Base-by-base conservation (phyloP, 2,888 invertebrate genomes). In the Eristalis tenax region DNA sequence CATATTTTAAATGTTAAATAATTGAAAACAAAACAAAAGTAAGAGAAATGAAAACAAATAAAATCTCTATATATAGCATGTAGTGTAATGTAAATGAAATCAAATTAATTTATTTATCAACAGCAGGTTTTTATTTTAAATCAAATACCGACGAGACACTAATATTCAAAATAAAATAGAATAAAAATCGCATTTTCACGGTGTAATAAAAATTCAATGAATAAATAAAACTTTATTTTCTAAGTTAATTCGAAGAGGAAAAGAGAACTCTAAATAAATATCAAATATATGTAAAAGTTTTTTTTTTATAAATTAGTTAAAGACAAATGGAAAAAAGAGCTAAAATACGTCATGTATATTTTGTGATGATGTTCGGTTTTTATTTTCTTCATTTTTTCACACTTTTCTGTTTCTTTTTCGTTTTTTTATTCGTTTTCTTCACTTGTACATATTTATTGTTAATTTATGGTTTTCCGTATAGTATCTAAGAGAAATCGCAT, bases 61-160 rank as follows among this genome's bases (percentile, higher is more conserved):
- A 65, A 56, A 66, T 63, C 23, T 65, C 73, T 74, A 71, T 50
- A 80, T 71, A 85, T 77, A 76, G 71, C 26, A 73, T 71, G 73
- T 74, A 70, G 50, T 50, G 10, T 26, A 50, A 50, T 50, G 50
- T 50, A 86, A 75, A 66, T 26, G 26, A 82, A 82, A 87, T 80
- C 71, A 79, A 87, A 87, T 73, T 80, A 76, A 87, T 83, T 87
- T 87, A 87, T 87, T 87, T 87, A 87, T 80, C 64, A 73, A 63
- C 73, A 78, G 77, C 43, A 57, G 50, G 59, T 74, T 78, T 59
- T 83, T 70, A 86, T 65, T 78, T 50, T 50, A 50, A n/a, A 50
- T 50, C 50, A 68, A 70, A 65, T 63, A 40, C 57, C 57, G 38
- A 8, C 35, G 5, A 26, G 26, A 59, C 38, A 57, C 26, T 38